Evolutionary conservation across 2,888 invertebrate species (phyloP).

Genomic region (Serripes groenlandicus): DNA sequence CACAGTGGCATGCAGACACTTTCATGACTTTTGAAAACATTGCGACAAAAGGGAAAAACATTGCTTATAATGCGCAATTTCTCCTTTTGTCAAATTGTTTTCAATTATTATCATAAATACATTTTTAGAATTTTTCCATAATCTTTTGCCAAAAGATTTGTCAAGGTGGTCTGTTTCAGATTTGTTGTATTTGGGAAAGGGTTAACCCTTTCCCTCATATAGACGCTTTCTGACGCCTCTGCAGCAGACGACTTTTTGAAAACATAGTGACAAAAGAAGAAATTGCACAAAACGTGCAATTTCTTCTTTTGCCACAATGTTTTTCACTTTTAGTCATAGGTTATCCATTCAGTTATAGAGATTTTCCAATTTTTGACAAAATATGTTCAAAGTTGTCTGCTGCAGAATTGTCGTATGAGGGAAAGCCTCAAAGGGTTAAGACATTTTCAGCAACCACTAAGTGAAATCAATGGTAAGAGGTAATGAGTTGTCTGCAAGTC

Average conservation of each 20-base stretch:
- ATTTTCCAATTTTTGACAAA: too few species aligned
- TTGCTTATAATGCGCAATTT: neutral
- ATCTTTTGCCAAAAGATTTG: neutral
- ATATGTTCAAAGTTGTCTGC: too few species aligned
- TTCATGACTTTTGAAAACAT: neutral
- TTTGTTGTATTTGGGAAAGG: neutral
- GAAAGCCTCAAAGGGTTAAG: too few species aligned
- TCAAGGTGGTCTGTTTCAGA: neutral
- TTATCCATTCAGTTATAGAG: too few species aligned
- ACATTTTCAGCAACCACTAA: too few species aligned
- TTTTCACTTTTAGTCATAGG: too few species aligned
- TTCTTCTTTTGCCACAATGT: neutral
- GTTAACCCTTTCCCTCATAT: neutral
- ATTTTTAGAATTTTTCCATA: too few species aligned
- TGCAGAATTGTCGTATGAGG: too few species aligned
- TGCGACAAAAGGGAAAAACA: neutral
- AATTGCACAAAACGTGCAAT: neutral
- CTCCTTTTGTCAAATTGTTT: neutral
- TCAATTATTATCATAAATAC: too few species aligned
- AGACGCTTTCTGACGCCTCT: neutral
- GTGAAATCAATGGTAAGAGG: too few species aligned
- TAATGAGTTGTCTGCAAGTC: too few species aligned
- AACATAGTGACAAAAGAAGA: neutral
- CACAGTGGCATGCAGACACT: too few species aligned
- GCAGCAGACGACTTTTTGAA: neutral